Evolutionary conservation across 2,888 invertebrate genomes (phyloP), one percentile per base, ranked within the genome.

Genomic region (Spisula solida): DNA sequence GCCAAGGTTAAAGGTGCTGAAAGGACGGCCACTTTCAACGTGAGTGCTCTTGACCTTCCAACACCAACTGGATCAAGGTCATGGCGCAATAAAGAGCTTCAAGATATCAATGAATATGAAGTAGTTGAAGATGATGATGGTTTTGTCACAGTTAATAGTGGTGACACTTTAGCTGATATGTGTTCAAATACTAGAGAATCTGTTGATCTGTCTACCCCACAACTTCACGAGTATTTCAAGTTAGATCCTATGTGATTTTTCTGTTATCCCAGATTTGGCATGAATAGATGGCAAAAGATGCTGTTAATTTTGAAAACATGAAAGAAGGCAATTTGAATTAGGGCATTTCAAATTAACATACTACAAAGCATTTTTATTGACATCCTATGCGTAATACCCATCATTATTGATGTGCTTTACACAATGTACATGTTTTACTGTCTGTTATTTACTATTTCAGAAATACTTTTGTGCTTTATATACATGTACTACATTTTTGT

Each of bases 91-190:
- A 56, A 78, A 41, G 55, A 79, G 6, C 55, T 85, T 29, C 79
- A 85, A 14, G 85, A 85, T 51, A 85, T 85, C 20, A 31, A 85
- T 56, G 85, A 85, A 56, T 85, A 85, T 56, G 85, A 85, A 56
- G 51, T 34, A 6, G 85, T 85, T 0, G 79, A 56, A n/a, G 55
- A 31, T 55, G 55, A 66, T 18, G 55, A n/a, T 79, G 34, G 34
- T 20, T 31, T 78, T 31, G 51, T 48, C 1, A 75, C 20, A 0
- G 51, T 31, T 0, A 75, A 31, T 20, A 51, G 31, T 51, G 83
- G 75, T 12, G 31, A 47, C 14, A 85, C 85, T n/a, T n/a, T 85
- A 41, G 85, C 85, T 25, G 85, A 85, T 79, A 55, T 85, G 34
- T 79, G 85, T 56, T 55, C 55, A 34, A 12, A n/a, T 6, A 79